Evolutionary conservation across 1,140 invertebrate species (phyloP), one percentile per base, ranked within the genome.

Genomic region (Drosophila subpulchrella): DNA sequence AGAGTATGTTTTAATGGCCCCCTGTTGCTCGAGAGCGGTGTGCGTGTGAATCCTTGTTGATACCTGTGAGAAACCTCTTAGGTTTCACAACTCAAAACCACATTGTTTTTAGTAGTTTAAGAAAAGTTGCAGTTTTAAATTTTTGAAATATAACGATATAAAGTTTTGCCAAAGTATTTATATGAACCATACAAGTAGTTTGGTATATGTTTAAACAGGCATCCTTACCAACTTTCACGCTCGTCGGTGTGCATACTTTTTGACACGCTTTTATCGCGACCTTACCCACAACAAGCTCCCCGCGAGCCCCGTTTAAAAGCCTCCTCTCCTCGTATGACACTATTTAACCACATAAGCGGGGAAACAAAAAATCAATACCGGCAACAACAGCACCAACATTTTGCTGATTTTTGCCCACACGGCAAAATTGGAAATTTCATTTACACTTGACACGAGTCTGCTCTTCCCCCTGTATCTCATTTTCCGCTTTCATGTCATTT

Each of bases 291-390:
- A 57, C 67, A 46, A 15, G 50, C 36, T 3, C 24, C 44, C 2
- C 15, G 13, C 32, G 13, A 13, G 6, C 46, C 48, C 8, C 20
- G 4, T 42, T 50, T 38, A 11, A 50, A 53, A 32, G 42, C 38
- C 30, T 30, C 44, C 65, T 34, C 51, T 71, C 67, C 32, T 71
- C 67, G 38, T 71, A 36, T 50, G 59, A 44, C 42, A 78, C 47
- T 81, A 68, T 67, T 74, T 65, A 85, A 51, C 63, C 60, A 59
- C 50, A 65, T 66, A 59, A 62, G 48, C 70, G 46, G 50, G 12
- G 62, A 65, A 70, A 48, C 46, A 68, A 77, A 77, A 86, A 88
- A 88, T 88, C 83, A 89, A 88, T 88, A 88, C n/a, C n/a, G n/a
- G 17, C 48, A 41, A 38, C 67, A 67, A 46, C 73, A 38, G 15